Evolutionary conservation across 2,888 invertebrate species (phyloP), one percentile per base, ranked within the genome.

Genomic region (Caenorhabditis becei): DNA sequence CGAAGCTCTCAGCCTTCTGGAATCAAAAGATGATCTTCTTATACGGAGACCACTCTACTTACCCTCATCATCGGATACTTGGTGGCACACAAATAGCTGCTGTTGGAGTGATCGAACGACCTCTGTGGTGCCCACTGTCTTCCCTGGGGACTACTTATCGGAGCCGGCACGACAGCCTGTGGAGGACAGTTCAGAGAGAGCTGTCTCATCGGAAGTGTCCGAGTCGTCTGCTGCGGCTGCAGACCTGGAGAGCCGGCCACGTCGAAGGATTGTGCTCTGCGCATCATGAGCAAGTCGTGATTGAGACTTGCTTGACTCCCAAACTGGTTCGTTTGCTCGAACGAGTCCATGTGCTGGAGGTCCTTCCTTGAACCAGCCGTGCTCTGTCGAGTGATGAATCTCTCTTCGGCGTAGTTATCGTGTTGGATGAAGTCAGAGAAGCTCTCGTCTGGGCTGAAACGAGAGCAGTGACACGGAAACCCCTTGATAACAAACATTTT

Each of bases 401-500:
- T 20, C 11, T 61, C 67, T 8, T 79, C 79, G 8, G 44, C 28
- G 41, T 56, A 79, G 3, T 69, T 63, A 20, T 79, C 62, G 37
- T 79, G 72, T 0, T 62, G 54, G 1, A 79, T 79, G 35, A 23
- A 63, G n/a, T 79, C 79, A 0, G 41, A 5, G 58, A 79, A 79
- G n/a, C 2, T 37, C 23, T 79, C 72, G 11, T 79, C 79, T 18
- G 72, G 72, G 0, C 79, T 79, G 67, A 71, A 78, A 56, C 7
- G 7, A 7, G n/a, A n/a, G 11, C 24, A 14, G 24, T 24, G 24
- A 18, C 10, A 24, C 24, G 10, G 51, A 51, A 11, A 49, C 4
- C 2, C 5, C 10, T 10, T 7, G 49, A 3, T 28, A 28, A 26
- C 91, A 88, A 85, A 92, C 92, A 94, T 93, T 88, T 94, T 92